A percentile compares a stretch with the other conserved stretches of the same genome.
phyloP scores from a whole-genome alignment of 1,140 invertebrate species.

The Geopemphigus sp. region DNA sequence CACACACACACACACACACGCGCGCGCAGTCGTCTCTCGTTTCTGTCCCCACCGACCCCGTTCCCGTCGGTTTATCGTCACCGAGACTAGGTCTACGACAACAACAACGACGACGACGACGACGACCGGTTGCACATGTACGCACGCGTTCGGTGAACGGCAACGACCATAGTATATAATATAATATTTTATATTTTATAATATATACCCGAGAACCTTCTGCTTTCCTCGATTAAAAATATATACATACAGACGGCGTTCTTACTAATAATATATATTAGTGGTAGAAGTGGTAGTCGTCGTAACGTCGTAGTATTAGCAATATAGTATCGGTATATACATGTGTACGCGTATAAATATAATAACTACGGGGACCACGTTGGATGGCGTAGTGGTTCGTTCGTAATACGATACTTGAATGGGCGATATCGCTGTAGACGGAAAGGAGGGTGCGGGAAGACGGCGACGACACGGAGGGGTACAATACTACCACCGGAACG shows the following conservation, averaged over 20 bases:
- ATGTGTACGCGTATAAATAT: neutral
- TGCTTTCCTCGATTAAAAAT: conserved; percentile 6
- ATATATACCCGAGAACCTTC: neutral
- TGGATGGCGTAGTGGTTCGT: neutral
- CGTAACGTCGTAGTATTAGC: neutral
- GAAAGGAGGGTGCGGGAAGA: neutral
- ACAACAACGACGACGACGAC: neutral
- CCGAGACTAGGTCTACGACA: conserved; percentile 10
- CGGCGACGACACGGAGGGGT: conserved; percentile 16
- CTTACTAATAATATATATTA: conserved; percentile 10
- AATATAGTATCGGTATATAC: neutral
- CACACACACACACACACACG: neutral
- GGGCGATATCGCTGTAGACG: conserved; percentile 12
- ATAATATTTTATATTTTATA: neutral
- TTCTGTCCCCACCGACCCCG: conserved; percentile 22
- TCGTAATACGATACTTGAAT: conserved; percentile 38
- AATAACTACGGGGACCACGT: neutral
- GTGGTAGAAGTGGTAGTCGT: neutral
- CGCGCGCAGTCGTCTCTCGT: conserved; percentile 17
- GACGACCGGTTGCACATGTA: conserved; percentile 30
- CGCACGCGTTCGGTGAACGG: neutral
- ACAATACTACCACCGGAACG: conserved; percentile 16
- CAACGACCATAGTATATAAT: neutral
- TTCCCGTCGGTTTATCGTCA: conserved; percentile 27
- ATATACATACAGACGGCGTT: neutral